Conservation (phyloP, 2,888 invertebrate genomes). For the Ectobius pallidus region DNA sequence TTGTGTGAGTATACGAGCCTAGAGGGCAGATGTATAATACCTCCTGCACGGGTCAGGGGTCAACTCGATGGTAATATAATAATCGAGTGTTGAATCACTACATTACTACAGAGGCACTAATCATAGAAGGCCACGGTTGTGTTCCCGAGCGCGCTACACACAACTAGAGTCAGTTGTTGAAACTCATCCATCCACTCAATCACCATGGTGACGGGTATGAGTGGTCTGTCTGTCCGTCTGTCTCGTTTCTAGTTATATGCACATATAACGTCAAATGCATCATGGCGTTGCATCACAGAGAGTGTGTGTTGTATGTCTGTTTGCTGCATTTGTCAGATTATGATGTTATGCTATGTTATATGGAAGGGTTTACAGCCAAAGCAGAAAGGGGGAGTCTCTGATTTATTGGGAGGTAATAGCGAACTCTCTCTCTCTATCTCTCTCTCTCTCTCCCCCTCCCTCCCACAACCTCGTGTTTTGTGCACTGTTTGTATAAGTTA, state of each 20-base stretch:
- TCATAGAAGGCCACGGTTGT: conserved; percentile 1
- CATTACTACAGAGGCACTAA: conserved; percentile 15
- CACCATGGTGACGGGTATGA: conserved; percentile 22
- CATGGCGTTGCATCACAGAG: conserved; percentile 1
- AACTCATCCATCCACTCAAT: conserved; percentile 30
- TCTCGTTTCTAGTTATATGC: conserved; percentile 29
- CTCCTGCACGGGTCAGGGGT: conserved; percentile 17
- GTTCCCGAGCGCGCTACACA: too few species aligned
- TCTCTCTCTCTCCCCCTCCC: too few species aligned
- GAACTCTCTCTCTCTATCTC: not conserved
- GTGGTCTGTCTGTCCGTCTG: not conserved
- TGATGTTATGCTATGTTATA: conserved; percentile 25
- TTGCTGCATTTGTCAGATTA: conserved; percentile 30
- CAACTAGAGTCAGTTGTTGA: conserved; percentile 28
- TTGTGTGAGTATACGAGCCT: too few species aligned
- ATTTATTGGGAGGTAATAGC: conserved; percentile 30
- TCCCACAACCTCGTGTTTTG: too few species aligned
- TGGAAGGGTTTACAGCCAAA: not conserved
- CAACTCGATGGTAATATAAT: conserved; percentile 27
- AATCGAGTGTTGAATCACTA: conserved; percentile 26
- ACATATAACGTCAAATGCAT: conserved; percentile 28
- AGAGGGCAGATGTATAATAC: conserved; percentile 9
- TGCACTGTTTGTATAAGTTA: not conserved
- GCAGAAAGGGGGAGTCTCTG: not conserved
- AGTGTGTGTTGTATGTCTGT: too few species aligned